Evolutionary conservation across 2,797 vertebrate genomes (phyloP).

Genomic region (Ctenochaetus hawaiiensis): DNA sequence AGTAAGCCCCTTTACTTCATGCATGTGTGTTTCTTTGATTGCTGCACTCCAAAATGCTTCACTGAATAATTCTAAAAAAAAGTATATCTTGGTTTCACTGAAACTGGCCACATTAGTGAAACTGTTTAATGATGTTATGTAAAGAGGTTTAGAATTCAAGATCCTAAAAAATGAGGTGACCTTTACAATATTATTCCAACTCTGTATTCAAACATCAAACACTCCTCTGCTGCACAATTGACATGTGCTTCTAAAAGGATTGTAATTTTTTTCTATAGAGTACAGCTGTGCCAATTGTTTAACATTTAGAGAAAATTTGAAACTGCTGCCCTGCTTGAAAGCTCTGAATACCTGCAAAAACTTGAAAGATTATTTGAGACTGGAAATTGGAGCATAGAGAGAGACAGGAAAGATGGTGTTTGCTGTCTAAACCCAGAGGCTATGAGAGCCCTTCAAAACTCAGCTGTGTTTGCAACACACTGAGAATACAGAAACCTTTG

Average conservation of each 20-base stretch:
- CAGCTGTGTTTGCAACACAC: no score
- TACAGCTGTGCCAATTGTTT: no score
- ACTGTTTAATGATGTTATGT: neutral
- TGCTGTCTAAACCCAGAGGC: no score
- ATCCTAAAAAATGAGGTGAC: neutral
- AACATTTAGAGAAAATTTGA: no score
- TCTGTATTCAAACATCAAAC: neutral
- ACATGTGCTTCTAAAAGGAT: neutral
- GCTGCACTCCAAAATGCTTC: neutral
- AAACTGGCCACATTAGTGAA: neutral
- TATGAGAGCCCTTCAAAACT: no score
- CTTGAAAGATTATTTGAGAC: no score
- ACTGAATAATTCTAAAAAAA: neutral
- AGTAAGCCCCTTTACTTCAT: conserved; percentile 84
- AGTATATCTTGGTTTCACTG: neutral
- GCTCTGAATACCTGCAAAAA: no score
- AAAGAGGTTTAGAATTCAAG: neutral
- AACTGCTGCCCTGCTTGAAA: neutral
- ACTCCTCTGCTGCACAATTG: neutral
- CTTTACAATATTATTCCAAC: neutral
- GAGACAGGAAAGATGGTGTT: no score
- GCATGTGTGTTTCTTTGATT: neutral
- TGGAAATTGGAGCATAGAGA: no score
- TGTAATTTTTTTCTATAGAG: neutral
- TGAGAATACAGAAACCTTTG: no score